phyloP scores from a whole-genome alignment of 2,113 vertebrate genomes.

The Solea solea region DNA sequence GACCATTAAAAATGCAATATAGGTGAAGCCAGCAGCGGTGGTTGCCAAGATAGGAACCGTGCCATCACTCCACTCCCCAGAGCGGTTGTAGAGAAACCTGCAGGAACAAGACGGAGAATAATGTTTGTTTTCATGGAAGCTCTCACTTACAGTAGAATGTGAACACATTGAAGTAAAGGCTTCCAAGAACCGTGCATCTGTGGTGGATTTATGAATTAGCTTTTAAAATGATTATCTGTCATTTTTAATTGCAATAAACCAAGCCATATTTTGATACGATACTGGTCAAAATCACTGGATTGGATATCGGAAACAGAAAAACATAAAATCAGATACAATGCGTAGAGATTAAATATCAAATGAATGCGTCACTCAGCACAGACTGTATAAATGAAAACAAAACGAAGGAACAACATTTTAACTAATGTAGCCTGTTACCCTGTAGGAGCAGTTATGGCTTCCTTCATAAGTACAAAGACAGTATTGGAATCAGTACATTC shows the following conservation, averaged over 20 bases:
- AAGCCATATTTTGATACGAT: no score
- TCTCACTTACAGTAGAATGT: neutral
- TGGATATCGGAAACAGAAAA: neutral
- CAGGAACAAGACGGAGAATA: conserved; percentile 26
- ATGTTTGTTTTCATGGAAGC: conserved; percentile 3
- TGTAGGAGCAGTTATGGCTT: no score
- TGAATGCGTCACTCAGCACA: no score
- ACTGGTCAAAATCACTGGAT: no score
- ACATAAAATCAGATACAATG: neutral
- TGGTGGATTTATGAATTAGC: neutral
- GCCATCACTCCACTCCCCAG: conserved; percentile 95
- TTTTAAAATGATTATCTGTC: neutral
- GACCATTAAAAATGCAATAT: conserved; percentile 92
- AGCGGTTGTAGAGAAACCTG: conserved; percentile 95
- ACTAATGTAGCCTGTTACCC: no score
- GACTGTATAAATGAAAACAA: no score
- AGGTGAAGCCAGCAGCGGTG: conserved; percentile 91
- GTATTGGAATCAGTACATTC: no score
- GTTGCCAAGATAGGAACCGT: conserved; percentile 91
- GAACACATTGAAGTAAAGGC: neutral
- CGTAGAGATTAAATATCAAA: no score
- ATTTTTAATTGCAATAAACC: neutral
- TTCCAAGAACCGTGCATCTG: neutral
- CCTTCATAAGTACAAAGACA: no score
- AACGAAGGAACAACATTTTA: no score